Base-by-base conservation (phyloP, 1,140 invertebrate species). In the Bradynema listronoti region DNA sequence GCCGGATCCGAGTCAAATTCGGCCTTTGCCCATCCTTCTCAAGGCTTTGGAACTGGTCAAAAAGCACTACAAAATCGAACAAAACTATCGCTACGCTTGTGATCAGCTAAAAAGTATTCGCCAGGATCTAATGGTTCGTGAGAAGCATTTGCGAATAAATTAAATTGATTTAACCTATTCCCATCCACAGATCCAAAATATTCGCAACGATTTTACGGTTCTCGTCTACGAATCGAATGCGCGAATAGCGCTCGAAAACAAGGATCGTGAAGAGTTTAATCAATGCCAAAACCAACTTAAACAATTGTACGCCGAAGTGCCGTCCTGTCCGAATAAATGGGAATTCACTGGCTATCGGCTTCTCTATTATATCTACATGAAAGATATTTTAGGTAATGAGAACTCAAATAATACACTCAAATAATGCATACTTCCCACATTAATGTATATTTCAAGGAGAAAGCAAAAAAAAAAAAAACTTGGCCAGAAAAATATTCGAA, bases 181-280 rank as follows among this genome's bases (percentile, higher is more conserved):
- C 58, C 65, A 49, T 65, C 79, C 77, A 60, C 69, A 89, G 88
- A 87, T 96, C 41, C 94, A 98, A 85, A 90, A 91, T 75, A 85
- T 97, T 69, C 81, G 91, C 70, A 88, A 94, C 82, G 82, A 84
- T 58, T 95, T 98, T 78, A 96, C 92, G 46, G 87, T 96, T 22
- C 83, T 89, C 74, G 94, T 97, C 9, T 98, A 98, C 82, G 93
- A 98, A 83, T 95, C 90, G 1, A 93, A 98, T 83, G 93, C 91
- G 7, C 83, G 91, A 56, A 91, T 97, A 76, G 92, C 92, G 51
- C 83, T 97, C 77, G 92, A 97, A 79, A 93, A 91, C 80, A 88
- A 89, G 42, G 93, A 98, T 78, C 90, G 94, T 79, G 91, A 93
- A 79, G 93, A 97, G 79, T 97, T 96, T 77, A 97, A 97, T 83